phyloP scores from a whole-genome alignment of 2,797 vertebrate genomes.

The Rhabdophis nuchalis region DNA sequence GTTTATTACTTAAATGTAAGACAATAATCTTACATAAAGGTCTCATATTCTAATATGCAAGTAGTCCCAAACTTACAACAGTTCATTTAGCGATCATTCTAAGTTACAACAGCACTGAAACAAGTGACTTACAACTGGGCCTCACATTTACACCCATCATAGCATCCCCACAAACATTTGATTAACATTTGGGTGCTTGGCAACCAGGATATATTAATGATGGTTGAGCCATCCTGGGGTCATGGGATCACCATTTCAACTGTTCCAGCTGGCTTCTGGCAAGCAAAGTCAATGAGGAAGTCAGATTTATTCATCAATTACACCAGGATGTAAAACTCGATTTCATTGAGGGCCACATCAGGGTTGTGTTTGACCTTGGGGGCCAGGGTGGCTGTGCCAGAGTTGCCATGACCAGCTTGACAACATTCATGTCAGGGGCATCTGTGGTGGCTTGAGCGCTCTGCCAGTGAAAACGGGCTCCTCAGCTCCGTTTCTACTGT shows the following conservation, averaged over 20 bases:
- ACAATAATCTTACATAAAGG: not conserved
- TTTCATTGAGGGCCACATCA: too few species aligned
- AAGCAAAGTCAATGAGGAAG: not conserved
- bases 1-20: not conserved
- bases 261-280: not conserved
- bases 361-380: too few species aligned
- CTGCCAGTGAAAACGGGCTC: too few species aligned
- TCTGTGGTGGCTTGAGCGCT: too few species aligned
- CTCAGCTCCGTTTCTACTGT: too few species aligned
- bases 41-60: not conserved
- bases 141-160: not conserved
- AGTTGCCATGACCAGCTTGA: too few species aligned
- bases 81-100: not conserved
- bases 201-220: not conserved
- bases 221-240: too few species aligned
- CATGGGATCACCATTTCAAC: not conserved
- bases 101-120: not conserved
- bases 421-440: fast-evolving
- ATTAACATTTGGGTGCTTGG: not conserved
- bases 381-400: too few species aligned
- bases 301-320: not conserved
- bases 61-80: not conserved
- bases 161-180: not conserved
- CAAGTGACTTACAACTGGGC: not conserved
- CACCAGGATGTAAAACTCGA: too few species aligned